A percentile compares a stretch with the other conserved stretches of the same genome.
phyloP scores from a whole-genome alignment of 2,888 invertebrate genomes.

The Athetis lepigone region DNA sequence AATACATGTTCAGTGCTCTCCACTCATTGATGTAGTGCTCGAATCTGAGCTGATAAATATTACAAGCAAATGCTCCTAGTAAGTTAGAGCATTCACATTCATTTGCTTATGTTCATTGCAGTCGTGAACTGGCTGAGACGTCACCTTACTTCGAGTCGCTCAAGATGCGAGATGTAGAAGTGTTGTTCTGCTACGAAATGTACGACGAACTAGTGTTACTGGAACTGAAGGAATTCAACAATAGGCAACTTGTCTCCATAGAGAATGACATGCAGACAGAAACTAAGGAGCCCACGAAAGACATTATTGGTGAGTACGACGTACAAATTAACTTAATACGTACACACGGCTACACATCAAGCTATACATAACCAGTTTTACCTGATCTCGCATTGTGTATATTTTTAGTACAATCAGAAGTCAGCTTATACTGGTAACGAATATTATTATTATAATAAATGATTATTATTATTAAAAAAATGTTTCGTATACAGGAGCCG shows the following conservation, averaged over 20 bases:
- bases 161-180: constrained; percentile 96
- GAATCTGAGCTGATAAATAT: no score
- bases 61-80: no score
- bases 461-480: background rate
- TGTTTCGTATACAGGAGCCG: constrained; percentile 82
- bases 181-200: constrained; percentile 98
- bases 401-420: no score
- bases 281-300: constrained; percentile 89
- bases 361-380: no score
- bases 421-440: no score
- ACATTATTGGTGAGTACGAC: constrained; percentile 89
- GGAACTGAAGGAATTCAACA: constrained; percentile 96
- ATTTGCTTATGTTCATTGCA: constrained; percentile 73
- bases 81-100: background rate
- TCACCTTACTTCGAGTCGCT: constrained; percentile 99
- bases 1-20: no score
- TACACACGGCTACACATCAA: no score
- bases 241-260: constrained; percentile 94
- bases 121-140: constrained; percentile 97
- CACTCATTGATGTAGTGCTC: no score
- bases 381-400: no score
- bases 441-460: no score
- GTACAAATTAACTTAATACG: no score
- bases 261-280: constrained; percentile 98
- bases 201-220: constrained; percentile 98